Evolutionary conservation across 2,797 vertebrate genomes (phyloP).

Genomic region (Poecilia velifera): DNA sequence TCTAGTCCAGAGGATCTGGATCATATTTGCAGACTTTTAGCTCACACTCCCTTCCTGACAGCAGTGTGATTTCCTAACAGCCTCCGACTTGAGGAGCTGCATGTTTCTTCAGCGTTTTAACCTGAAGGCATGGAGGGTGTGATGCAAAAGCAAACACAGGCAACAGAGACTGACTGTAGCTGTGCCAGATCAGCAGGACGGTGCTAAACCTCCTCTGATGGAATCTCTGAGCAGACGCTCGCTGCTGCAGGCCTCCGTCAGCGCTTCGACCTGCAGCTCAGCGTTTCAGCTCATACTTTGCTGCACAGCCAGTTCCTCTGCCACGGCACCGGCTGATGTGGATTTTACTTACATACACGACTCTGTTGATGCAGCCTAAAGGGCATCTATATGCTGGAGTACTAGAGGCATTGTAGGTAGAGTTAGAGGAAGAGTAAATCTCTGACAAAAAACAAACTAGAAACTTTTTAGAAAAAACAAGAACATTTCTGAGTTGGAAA

Average conservation of each 20-base stretch:
- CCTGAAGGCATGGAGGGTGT: constrained; percentile 17
- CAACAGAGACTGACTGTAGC: constrained; percentile 34
- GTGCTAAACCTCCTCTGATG: constrained; percentile 39
- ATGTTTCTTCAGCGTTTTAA: constrained; percentile 4
- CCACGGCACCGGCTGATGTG: background rate
- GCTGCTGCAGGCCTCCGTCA: background rate
- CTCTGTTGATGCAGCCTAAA: background rate
- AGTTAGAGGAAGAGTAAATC: too few species aligned
- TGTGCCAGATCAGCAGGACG: constrained; percentile 32
- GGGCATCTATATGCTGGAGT: background rate
- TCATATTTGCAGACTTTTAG: background rate
- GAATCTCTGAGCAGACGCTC: constrained; percentile 14
- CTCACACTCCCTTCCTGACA: constrained; percentile 2
- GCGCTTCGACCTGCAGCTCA: constrained; percentile 15
- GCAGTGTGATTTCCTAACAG: background rate
- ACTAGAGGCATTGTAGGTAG: too few species aligned
- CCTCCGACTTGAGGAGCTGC: background rate
- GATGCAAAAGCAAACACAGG: constrained; percentile 44
- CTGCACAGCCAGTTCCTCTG: constrained; percentile 4
- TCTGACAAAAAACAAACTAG: too few species aligned
- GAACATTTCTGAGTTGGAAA: too few species aligned
- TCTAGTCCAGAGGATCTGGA: background rate
- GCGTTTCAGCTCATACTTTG: constrained; percentile 16
- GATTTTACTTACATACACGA: background rate
- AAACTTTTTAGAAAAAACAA: too few species aligned